Evolutionary conservation across 1,140 invertebrate species (phyloP), one percentile per base, ranked within the genome.

Genomic region (Procambarus virginalis): DNA sequence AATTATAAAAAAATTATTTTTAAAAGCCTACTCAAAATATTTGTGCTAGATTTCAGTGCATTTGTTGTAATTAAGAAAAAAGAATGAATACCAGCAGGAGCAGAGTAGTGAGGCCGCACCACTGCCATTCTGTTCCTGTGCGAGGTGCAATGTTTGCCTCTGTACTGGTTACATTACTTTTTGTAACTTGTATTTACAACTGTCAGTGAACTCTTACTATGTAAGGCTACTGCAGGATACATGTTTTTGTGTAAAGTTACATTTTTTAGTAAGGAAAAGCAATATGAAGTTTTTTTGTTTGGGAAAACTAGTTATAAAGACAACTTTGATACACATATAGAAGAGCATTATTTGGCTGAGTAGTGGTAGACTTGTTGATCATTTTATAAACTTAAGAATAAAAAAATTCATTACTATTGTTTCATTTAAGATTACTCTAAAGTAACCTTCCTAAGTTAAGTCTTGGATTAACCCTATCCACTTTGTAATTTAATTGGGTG

Each of bases 331-430:
- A 82, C 68, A 45, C 14, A 14, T 45, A 46, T 73, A 3, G 68
- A 73, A 73, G 68, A 68, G 60, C 58, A 60, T 45, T 82, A 22
- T 82, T 68, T 82, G 60, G 4, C 14, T 45, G 80, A 82, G 60
- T 48, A 17, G 45, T 82, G 34, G 17, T 45, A 60, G 34, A 68
- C 68, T 17, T 82, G 60, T 45, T 82, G 80, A 82, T 68, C 68
- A 82, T 82, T 82, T 82, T 82, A 68, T 55, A 68, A 68, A 58
- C 49, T 68, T 68, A 48, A 14, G 20, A 82, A 68, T 68, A 64
- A 60, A 2, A 20, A 82, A 48, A 68, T 82, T 82, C 58, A 68
- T 46, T 34, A 12, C 9, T 68, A 48, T 81, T 51, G 80, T 82
- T 82, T 82, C 46, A 82, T 82, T 82, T 45, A 34, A 34, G 34